Conservation (phyloP, 2,888 invertebrate genomes). For the Notodonta ziczac region DNA sequence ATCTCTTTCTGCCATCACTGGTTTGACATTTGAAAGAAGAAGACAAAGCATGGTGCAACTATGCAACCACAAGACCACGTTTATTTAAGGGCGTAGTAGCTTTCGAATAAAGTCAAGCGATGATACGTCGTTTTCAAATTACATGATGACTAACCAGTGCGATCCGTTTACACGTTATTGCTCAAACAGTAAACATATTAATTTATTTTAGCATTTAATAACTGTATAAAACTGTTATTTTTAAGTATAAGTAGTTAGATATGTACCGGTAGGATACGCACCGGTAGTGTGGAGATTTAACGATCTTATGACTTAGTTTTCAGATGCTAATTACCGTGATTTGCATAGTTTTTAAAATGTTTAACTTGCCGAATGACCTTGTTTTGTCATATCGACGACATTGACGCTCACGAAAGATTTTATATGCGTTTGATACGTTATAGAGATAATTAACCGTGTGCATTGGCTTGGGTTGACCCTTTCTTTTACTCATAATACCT, state of each 20-base stretch:
- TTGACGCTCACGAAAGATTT: too few relatives aligned
- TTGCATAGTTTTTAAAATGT: slow-evolving; percentile 20
- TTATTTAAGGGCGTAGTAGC: too few relatives aligned
- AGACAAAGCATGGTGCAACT: too few relatives aligned
- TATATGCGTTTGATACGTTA: too few relatives aligned
- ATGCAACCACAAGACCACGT: too few relatives aligned
- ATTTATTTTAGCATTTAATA: slow-evolving; percentile 6
- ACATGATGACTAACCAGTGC: neutral
- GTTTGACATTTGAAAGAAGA: too few relatives aligned
- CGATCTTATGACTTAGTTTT: slow-evolving; percentile 14
- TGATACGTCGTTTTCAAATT: neutral
- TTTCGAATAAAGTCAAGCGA: too few relatives aligned
- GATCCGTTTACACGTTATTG: slow-evolving; percentile 9
- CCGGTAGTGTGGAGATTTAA: slow-evolving; percentile 17
- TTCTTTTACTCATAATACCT: too few relatives aligned
- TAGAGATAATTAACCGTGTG: too few relatives aligned
- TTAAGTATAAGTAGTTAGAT: slow-evolving; percentile 9
- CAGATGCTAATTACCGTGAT: slow-evolving; percentile 28
- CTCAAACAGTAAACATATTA: slow-evolving; percentile 16
- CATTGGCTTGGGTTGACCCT: too few relatives aligned
- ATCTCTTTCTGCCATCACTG: too few relatives aligned
- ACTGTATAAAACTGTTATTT: slow-evolving; percentile 13
- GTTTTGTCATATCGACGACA: too few relatives aligned
- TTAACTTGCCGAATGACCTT: slow-evolving; percentile 6
- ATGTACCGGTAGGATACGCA: slow-evolving; percentile 18